These are phyloP conservation scores for Diorhabda carinulata DNA, from an alignment of 1,140 invertebrate genomes.

Conservation along the genomic window DNA sequence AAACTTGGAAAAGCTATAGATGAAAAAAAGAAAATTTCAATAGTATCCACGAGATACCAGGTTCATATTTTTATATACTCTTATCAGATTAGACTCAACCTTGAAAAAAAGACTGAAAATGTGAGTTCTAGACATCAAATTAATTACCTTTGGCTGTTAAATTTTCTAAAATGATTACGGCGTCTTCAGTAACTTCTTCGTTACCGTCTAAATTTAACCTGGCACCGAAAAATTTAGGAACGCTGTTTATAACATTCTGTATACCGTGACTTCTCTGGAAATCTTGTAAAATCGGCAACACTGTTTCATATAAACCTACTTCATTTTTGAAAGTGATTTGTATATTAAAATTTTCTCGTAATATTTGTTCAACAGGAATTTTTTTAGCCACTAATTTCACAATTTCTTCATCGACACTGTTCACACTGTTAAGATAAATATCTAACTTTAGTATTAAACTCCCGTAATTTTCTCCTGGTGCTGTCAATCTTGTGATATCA, in stretches of 20 bases:
- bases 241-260: constrained; percentile 23
- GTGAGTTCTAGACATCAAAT: neutral
- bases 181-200: constrained; percentile 37
- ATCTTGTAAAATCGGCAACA: constrained; percentile 34
- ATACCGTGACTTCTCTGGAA: constrained; percentile 33
- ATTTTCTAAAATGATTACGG: constrained; percentile 47
- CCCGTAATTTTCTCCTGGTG: constrained; percentile 59
- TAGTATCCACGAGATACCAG: no score
- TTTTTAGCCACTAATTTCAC: constrained; percentile 50
- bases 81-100: no score
- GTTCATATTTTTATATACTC: no score
- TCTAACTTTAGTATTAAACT: constrained; percentile 53
- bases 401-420: constrained; percentile 29
- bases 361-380: constrained; percentile 44
- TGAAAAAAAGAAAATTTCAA: no score
- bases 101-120: no score
- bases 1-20: no score
- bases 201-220: constrained; percentile 32
- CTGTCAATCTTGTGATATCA: constrained; percentile 46
- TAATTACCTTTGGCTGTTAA: constrained; percentile 39
- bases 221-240: constrained; percentile 36
- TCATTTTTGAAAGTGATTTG: constrained; percentile 48
- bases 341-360: constrained; percentile 45
- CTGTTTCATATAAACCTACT: constrained; percentile 34
- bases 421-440: constrained; percentile 28